Conservation (phyloP, 1,140 invertebrate genomes). For the Aphaenogaster rudis region DNA sequence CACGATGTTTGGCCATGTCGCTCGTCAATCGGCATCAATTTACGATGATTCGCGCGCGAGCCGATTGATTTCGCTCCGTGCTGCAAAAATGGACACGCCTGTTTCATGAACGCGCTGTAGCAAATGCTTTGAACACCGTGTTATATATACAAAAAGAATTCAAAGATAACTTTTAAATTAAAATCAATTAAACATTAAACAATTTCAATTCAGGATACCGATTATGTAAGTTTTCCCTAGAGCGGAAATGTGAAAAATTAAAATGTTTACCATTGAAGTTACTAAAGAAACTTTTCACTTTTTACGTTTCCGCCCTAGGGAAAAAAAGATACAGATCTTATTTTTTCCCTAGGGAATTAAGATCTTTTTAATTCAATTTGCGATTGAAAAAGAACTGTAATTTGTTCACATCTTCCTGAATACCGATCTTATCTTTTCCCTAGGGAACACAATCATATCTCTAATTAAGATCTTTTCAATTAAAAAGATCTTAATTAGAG, state of each 20-base stretch:
- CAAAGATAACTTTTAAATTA: not conserved
- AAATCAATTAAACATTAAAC: not conserved
- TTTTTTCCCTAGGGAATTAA: no score
- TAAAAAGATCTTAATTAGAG: not conserved
- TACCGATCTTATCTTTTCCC: no score
- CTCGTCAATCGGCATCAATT: slow-evolving; percentile 77
- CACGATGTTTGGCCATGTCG: slow-evolving; percentile 70
- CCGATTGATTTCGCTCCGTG: slow-evolving; percentile 77
- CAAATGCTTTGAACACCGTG: not conserved
- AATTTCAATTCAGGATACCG: not conserved
- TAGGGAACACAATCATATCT: no score
- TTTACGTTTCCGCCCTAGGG: no score
- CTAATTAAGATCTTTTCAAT: not conserved
- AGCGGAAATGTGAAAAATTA: not conserved
- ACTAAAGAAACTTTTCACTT: no score
- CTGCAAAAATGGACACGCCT: not conserved
- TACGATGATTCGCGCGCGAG: slow-evolving; percentile 77
- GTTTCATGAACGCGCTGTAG: not conserved
- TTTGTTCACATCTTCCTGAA: no score
- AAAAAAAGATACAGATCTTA: no score
- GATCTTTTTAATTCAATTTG: no score
- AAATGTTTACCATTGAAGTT: no score
- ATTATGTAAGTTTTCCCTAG: no score
- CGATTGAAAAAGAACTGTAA: no score
- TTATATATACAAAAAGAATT: not conserved